Evolutionary conservation across 2,113 vertebrate genomes (phyloP), one percentile per base, ranked within the genome.

Genomic region (Bombycilla garrulus): DNA sequence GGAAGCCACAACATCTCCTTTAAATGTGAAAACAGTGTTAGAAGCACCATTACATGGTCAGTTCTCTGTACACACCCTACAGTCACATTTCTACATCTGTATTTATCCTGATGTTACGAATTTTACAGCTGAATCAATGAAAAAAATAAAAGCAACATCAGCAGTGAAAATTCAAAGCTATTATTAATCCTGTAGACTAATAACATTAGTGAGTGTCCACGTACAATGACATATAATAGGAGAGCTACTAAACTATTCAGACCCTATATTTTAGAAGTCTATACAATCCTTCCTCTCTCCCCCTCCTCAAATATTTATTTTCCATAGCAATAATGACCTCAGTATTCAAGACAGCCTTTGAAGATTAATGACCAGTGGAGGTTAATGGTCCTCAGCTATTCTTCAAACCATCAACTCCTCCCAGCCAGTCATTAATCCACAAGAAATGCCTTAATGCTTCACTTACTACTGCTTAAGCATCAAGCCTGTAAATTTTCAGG

Each of bases 231-330:
- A 36, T 29, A 31, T 16, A 31, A 67, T 6, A 88, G 24, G 22
- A 66, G 35, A 86, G 77, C 82, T 88, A 73, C 60, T 60, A 81
- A 93, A 66, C 76, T 56, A 65, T 65, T 83, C 70, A 57, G 57
- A 84, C 4, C 29, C 71, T 23, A 18, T 69, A 80, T 91, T 94
- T 84, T 20, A 54, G 29, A 84, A 85, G 45, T 24, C 42, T 31
- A 7, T 70, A 58, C 71, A 74, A 90, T 81, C 48, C 77, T 57
- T 73, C 45, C 29, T 86, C 45, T 76, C 62, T 44, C 73, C 57
- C 86, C 83, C 71, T 94, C 88, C 90, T 92, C 91, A 90, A 94
- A 93, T 96, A 95, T 97, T 96, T 97, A 95, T 95, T 95, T 96
- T 93, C 77, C 81, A 92, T 89, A 85, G 84, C 81, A 95, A 95